Conservation (phyloP, 2,888 invertebrate species). For the Ferdinandea cuprea region DNA sequence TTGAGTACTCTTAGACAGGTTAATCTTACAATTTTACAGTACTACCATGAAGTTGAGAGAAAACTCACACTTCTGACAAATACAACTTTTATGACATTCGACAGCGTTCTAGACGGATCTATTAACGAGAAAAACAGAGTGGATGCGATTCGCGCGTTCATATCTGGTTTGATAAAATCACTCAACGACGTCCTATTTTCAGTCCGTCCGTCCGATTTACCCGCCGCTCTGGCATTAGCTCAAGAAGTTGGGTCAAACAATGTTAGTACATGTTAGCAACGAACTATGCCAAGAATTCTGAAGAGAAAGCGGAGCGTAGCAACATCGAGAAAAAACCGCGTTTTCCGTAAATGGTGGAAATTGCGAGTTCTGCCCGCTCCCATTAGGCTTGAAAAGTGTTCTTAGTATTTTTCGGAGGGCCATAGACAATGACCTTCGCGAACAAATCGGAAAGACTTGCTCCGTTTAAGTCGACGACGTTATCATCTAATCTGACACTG, state of each 20-base stretch:
- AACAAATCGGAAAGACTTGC: slow-evolving; percentile 35
- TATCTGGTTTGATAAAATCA: slow-evolving; percentile 44
- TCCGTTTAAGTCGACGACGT: slow-evolving; percentile 43
- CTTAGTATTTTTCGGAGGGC: slow-evolving; percentile 43
- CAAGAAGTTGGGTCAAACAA: too few relatives aligned
- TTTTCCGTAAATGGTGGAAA: slow-evolving; percentile 31
- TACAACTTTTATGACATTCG: slow-evolving; percentile 34
- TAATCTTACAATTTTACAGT: slow-evolving; percentile 39
- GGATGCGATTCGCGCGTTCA: slow-evolving; percentile 59
- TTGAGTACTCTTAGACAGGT: slow-evolving; percentile 59
- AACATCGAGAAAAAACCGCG: slow-evolving; percentile 48
- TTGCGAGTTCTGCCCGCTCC: slow-evolving; percentile 34
- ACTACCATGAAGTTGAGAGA: too few relatives aligned
- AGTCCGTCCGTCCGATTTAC: too few relatives aligned
- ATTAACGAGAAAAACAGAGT: slow-evolving; percentile 63
- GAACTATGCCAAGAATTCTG: slow-evolving; percentile 17
- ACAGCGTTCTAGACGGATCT: slow-evolving; percentile 14
- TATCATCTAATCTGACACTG: slow-evolving; percentile 7
- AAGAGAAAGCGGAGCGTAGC: slow-evolving; percentile 19
- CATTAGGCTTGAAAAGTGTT: slow-evolving; percentile 21
- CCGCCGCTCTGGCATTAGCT: too few relatives aligned
- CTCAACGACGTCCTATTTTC: too few relatives aligned
- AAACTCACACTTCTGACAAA: slow-evolving; percentile 46
- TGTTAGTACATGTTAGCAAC: slow-evolving; percentile 52
- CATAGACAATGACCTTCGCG: slow-evolving; percentile 49